A percentile compares a stretch with the other conserved stretches of the same genome.
Evolutionary conservation across 2,888 invertebrate genomes (phyloP).

Genomic region (Rhagonycha lutea): DNA sequence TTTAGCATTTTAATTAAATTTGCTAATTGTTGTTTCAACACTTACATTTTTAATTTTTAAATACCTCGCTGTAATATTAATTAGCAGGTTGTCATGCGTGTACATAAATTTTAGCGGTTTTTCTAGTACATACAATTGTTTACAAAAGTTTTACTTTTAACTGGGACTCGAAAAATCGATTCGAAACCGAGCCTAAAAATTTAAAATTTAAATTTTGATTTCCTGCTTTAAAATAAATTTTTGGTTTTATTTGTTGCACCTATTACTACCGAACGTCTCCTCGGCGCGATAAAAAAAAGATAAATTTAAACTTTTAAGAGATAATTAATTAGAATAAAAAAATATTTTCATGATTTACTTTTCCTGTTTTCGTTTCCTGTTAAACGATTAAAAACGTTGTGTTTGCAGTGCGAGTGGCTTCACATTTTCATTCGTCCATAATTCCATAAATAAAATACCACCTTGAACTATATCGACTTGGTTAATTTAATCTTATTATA

Average conservation of each 20-base stretch:
- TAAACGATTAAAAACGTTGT: not conserved
- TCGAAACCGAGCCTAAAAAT: not conserved
- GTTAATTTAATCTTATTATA: slow-evolving; percentile 1
- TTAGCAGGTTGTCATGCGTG: not conserved
- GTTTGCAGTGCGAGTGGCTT: not conserved
- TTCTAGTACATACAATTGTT: not conserved
- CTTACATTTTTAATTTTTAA: not conserved
- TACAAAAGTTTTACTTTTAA: not conserved
- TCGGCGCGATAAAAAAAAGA: not conserved
- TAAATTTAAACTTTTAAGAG: not conserved
- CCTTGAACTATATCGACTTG: slow-evolving; percentile 26
- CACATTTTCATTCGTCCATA: not conserved
- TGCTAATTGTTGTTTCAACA: not conserved
- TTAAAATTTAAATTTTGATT: not conserved
- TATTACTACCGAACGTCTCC: not conserved
- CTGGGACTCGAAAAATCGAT: not conserved
- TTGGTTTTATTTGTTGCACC: not conserved
- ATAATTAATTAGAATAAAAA: not conserved
- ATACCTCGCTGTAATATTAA: not conserved
- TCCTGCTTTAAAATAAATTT: not conserved
- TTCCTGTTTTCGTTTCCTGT: not conserved
- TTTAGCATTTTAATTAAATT: not conserved
- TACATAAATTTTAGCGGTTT: not conserved
- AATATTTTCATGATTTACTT: not conserved
- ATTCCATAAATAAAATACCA: slow-evolving; percentile 24